Conservation (phyloP, 2,113 vertebrate species). For the Anarrhichthys ocellatus region DNA sequence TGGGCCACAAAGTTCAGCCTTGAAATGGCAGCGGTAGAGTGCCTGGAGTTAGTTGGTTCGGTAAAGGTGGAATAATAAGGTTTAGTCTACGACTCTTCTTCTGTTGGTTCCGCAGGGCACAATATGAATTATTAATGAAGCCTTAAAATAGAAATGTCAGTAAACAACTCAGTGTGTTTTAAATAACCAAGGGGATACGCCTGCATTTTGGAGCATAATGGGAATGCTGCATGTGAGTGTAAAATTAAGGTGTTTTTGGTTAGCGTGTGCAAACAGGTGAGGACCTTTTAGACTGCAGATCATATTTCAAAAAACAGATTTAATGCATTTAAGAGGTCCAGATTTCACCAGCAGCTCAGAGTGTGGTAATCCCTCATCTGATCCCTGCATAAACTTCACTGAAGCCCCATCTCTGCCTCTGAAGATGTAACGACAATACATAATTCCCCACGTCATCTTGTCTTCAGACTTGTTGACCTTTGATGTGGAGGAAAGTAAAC, state of each 20-base stretch:
- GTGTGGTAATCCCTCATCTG: conserved; percentile 44
- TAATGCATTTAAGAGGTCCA: conserved; percentile 46
- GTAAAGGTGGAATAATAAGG: conserved; percentile 56
- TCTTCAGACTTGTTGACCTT: conserved; percentile 61
- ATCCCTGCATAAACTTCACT: conserved; percentile 41
- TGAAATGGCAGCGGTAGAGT: conserved; percentile 43
- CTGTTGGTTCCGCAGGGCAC: conserved; percentile 45
- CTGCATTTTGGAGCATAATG: conserved; percentile 33
- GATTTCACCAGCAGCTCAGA: conserved; percentile 26
- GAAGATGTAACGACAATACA: conserved; percentile 34
- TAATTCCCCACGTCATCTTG: conserved; percentile 29
- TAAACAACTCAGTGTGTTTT: conserved; percentile 52
- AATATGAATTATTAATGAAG: conserved; percentile 75
- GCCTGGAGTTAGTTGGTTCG: conserved; percentile 51
- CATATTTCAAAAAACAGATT: conserved; percentile 63
- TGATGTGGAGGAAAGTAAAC: conserved; percentile 69
- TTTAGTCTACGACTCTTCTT: conserved; percentile 43
- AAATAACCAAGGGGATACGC: conserved; percentile 35
- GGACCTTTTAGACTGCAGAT: conserved; percentile 32
- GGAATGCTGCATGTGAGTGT: conserved; percentile 51
- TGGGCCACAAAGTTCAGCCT: conserved; percentile 63
- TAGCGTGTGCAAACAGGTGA: conserved; percentile 56
- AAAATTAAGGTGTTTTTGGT: conserved; percentile 42
- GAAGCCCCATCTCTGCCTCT: conserved; percentile 30
- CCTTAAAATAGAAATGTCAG: conserved; percentile 63